phyloP scores from a whole-genome alignment of 2,888 invertebrate genomes.

The Piscicola geometra region DNA sequence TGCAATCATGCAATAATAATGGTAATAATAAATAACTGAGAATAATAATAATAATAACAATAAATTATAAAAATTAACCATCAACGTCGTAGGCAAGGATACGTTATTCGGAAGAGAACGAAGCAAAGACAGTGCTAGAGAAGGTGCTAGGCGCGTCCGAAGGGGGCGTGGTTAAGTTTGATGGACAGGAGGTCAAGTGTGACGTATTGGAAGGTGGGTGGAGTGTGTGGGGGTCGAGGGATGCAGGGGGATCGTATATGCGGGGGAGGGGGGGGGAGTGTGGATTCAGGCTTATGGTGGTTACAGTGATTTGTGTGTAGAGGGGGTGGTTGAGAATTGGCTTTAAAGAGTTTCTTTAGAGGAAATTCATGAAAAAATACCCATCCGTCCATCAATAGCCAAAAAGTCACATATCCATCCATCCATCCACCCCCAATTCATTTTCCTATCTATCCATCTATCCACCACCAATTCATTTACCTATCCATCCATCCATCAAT shows the following conservation, averaged over 20 bases:
- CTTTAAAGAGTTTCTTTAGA: too few species aligned
- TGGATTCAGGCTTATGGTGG: background rate
- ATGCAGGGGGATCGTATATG: background rate
- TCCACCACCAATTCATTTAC: too few species aligned
- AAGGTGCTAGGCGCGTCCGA: conserved; percentile 38
- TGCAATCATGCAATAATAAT: too few species aligned
- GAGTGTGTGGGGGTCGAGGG: background rate
- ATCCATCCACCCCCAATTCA: too few species aligned
- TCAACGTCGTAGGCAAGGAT: conserved; percentile 33
- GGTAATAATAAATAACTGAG: too few species aligned
- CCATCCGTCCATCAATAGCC: too few species aligned
- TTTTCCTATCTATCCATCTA: too few species aligned
- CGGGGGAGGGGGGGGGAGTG: background rate
- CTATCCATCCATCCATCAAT: too few species aligned
- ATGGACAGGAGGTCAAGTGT: conserved; percentile 37
- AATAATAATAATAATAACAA: too few species aligned
- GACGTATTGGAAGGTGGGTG: conserved; percentile 42
- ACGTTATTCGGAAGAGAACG: conserved; percentile 40
- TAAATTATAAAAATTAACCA: background rate
- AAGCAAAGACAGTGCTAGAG: conserved; percentile 40
- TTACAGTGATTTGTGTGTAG: background rate
- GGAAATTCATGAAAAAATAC: too few species aligned
- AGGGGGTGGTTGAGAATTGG: background rate
- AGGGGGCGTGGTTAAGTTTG: conserved; percentile 40
- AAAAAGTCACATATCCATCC: too few species aligned